A percentile compares a stretch with the other conserved stretches of the same genome.
phyloP scores from a whole-genome alignment of 64 coral and sea anemone species.

The Orbicella faveolata region DNA sequence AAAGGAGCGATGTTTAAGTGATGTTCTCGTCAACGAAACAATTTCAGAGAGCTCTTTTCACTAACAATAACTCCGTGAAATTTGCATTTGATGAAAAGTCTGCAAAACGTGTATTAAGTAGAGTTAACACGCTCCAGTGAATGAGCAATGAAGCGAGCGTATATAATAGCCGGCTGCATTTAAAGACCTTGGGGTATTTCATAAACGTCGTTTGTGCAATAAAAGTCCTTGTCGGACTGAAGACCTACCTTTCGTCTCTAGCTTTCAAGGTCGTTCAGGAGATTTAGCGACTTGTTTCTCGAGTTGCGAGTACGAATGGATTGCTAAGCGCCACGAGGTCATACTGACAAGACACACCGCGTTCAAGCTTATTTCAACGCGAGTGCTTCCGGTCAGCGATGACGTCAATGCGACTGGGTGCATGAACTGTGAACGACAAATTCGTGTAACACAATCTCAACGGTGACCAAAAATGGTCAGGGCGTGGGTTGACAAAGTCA shows the following conservation, averaged over 20 bases:
- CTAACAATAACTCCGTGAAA: background rate
- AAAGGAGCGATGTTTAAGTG: background rate
- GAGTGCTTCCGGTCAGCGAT: background rate
- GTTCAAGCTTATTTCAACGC: background rate
- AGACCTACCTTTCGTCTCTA: background rate
- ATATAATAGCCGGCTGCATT: background rate
- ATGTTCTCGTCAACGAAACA: background rate
- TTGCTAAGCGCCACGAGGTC: background rate
- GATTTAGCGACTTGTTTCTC: background rate
- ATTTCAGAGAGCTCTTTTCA: background rate
- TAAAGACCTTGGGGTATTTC: background rate
- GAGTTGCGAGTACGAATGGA: background rate
- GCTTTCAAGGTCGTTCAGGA: background rate
- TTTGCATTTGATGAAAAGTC: background rate
- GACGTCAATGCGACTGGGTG: slow-evolving; percentile 15
- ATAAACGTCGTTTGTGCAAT: too few relatives aligned
- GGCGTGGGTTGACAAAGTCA: background rate
- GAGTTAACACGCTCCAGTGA: background rate
- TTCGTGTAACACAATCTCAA: too few relatives aligned
- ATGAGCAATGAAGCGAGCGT: background rate
- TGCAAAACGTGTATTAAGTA: too few relatives aligned
- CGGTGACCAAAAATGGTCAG: background rate
- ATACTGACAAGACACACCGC: background rate
- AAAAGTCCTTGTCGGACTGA: background rate
- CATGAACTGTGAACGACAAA: background rate